These are phyloP conservation scores for Resseliella maxima DNA, from an alignment of 2,888 invertebrate species.

Conservation along the genomic window DNA sequence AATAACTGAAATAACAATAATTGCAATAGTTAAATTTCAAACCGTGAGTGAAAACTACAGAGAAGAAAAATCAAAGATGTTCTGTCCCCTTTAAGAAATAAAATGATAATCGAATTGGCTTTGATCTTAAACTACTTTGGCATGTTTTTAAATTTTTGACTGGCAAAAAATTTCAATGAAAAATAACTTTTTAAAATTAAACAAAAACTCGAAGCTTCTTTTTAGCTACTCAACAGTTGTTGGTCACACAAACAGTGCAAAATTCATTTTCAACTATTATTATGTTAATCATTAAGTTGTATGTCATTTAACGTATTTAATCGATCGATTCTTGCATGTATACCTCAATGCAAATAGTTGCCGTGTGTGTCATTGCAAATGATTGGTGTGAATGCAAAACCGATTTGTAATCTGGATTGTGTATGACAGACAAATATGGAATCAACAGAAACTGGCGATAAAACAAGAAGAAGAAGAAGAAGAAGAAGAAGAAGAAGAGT, in stretches of 20 bases:
- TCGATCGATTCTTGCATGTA: conserved; percentile 22
- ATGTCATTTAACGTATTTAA: conserved; percentile 18
- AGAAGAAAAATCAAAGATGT: too few species aligned
- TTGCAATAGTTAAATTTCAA: not conserved
- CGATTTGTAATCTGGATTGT: not conserved
- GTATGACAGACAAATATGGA: not conserved
- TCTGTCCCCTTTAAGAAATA: too few species aligned
- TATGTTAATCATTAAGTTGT: not conserved
- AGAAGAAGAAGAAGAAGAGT: conserved; percentile 26
- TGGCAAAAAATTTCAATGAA: too few species aligned
- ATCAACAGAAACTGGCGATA: conserved; percentile 26
- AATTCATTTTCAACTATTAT: not conserved
- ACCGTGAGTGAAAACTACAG: not conserved
- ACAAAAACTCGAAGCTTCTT: too few species aligned
- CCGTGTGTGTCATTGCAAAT: not conserved
- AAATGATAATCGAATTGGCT: too few species aligned
- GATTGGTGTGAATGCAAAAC: not conserved
- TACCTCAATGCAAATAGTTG: not conserved
- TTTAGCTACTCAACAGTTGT: too few species aligned
- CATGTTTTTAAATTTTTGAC: too few species aligned
- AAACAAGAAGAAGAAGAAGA: too few species aligned
- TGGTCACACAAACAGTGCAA: too few species aligned
- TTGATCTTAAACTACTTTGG: too few species aligned
- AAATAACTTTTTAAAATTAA: too few species aligned
- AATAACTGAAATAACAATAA: conserved; percentile 4